Base-by-base conservation (phyloP, 2,113 vertebrate genomes). In the Salminus brasiliensis region DNA sequence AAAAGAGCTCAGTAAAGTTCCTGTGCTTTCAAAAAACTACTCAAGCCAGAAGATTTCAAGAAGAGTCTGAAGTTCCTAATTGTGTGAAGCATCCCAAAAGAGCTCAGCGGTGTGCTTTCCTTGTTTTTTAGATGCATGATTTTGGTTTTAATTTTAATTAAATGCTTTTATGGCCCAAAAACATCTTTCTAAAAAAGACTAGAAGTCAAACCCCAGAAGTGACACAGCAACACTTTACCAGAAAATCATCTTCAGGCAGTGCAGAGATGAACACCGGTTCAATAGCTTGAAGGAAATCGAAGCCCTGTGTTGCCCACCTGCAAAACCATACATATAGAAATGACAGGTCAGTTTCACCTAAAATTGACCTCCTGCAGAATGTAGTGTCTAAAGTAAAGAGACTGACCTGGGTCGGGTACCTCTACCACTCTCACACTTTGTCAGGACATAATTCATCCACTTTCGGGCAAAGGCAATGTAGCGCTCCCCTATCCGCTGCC, bases 231-330 rank as follows among this genome's bases (percentile, higher is more conserved):
- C 30, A 67, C 5, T 88, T 92, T 96, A 98, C 98, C 96, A 99
- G 90, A 89, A 99, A 99, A 87, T 99, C 98, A 53, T 99, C 98
- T 88, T 99, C 98, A 36, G 97, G 97, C 78, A 99, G 91, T 43
- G 96, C 96, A 63, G 98, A 99, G 89, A 99, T 99, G 86, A 99
- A 99, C 57, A 90, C 97, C 34, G 97, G 96, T 80, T 99, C 98
- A 25, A 99, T 99, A 21, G 98, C 97, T 90, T 99, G 97, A 71
- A 99, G 96, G 85, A 98, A 99, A 91, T 99, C 98, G 91, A 99
- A 99, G 57, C 98, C 98, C 91, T 99, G 97, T 81, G 97, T 99
- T 62, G 97, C 97, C 97, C 98, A 99, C 85, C 98, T 99, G 85
- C 27, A 49, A 68, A 23, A 11, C 8, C 9, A 0, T 8, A 8